Conservation (phyloP, 1,140 invertebrate species). For the Phortica variegata region DNA sequence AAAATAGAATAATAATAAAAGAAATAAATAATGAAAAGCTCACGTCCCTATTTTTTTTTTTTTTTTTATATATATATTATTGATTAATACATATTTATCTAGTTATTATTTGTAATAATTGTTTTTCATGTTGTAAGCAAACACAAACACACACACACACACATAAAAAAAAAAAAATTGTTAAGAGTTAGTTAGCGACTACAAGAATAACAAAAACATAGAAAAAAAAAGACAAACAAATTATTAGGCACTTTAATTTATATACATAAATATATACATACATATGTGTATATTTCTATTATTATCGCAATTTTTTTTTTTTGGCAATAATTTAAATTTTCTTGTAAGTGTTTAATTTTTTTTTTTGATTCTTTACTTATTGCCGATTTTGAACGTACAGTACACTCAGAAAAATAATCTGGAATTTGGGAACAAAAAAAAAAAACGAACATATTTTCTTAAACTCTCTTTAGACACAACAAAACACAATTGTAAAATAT, state of each 20-base stretch:
- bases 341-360: no score
- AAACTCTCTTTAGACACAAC: no score
- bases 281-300: constrained; percentile 1
- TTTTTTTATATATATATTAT: not conserved
- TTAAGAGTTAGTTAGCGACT: no score
- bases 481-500: no score
- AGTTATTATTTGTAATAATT: constrained; percentile 29
- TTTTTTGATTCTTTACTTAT: no score
- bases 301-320: no score
- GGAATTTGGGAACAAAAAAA: no score
- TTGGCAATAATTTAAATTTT: no score
- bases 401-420: no score
- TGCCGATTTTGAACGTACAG: no score
- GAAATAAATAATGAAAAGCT: constrained; percentile 6
- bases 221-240: constrained; percentile 8
- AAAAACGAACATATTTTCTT: not conserved
- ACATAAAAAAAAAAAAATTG: constrained; percentile 4
- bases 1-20: constrained; percentile 3
- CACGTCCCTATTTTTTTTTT: no score
- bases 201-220: constrained; percentile 1
- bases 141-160: constrained; percentile 5
- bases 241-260: constrained; percentile 15
- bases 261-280: constrained; percentile 10
- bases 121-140: constrained; percentile 12
- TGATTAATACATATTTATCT: constrained; percentile 19